Conservation (phyloP, 2,888 invertebrate species). For the Caenorhabditis doughertyi region DNA sequence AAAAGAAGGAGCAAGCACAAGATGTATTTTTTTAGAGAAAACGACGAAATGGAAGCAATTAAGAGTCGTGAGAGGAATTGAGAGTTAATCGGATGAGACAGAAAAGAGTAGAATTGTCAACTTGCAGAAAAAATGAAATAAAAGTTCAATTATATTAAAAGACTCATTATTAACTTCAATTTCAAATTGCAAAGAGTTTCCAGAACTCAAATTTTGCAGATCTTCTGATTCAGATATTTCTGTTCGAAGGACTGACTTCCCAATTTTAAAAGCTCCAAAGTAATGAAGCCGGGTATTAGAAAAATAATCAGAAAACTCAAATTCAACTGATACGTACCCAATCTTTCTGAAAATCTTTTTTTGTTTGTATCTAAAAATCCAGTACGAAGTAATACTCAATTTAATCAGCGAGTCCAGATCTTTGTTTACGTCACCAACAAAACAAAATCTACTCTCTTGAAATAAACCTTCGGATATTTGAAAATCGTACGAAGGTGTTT, state of each 20-base stretch:
- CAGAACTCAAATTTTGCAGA: no score
- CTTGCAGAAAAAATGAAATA: neutral
- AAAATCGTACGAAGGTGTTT: conserved; percentile 22
- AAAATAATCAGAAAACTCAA: no score
- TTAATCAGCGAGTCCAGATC: conserved; percentile 27
- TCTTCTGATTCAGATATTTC: neutral
- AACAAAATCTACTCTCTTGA: no score
- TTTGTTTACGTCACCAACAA: conserved; percentile 30
- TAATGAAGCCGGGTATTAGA: no score
- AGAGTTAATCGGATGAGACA: conserved; percentile 38
- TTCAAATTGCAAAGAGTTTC: no score
- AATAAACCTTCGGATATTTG: conserved; percentile 25
- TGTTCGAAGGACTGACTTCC: no score
- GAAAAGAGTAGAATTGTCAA: neutral
- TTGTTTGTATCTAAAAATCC: conserved; percentile 6
- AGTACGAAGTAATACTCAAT: neutral
- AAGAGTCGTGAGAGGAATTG: conserved; percentile 49
- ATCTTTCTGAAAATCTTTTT: conserved; percentile 7
- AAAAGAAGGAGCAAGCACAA: neutral
- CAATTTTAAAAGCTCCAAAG: no score
- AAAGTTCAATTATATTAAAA: no score
- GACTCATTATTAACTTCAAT: no score
- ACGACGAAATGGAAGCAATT: conserved; percentile 47
- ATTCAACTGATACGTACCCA: no score
- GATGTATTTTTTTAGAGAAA: conserved; percentile 27